These are phyloP conservation scores for Gambelia wislizenii DNA, from an alignment of 2,797 vertebrate genomes.

Conservation along the genomic window DNA sequence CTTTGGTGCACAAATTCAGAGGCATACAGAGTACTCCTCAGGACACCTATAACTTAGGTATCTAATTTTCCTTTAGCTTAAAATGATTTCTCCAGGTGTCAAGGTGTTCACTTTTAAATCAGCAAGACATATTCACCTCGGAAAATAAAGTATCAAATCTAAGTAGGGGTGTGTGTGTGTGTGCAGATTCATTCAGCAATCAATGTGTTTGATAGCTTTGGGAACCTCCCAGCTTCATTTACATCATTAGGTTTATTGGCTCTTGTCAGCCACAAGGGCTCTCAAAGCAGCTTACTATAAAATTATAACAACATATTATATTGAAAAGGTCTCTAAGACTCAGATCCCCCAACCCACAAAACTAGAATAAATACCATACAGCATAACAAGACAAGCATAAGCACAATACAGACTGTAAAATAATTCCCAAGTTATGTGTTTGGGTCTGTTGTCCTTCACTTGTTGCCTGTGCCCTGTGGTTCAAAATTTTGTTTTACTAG, in stretches of 20 bases:
- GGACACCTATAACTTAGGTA: slow-evolving; percentile 16
- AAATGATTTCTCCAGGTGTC: slow-evolving; percentile 34
- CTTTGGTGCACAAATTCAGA: not conserved
- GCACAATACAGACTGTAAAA: not conserved
- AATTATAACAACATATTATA: not conserved
- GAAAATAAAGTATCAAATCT: slow-evolving; percentile 21
- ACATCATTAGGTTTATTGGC: not conserved
- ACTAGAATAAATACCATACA: not conserved
- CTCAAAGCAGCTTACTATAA: slow-evolving; percentile 4
- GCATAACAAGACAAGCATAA: not conserved
- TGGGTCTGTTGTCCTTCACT: not conserved
- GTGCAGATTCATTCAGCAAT: not conserved
- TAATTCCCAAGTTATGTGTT: not conserved
- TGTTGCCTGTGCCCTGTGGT: not conserved
- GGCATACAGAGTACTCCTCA: slow-evolving; percentile 11
- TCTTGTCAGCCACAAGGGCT: not conserved
- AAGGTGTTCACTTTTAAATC: slow-evolving; percentile 44
- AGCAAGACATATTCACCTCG: slow-evolving; percentile 50
- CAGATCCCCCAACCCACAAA: not conserved
- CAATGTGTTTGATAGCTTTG: not conserved
- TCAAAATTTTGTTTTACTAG: not conserved
- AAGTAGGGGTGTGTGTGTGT: not conserved
- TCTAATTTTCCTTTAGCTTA: slow-evolving; percentile 37
- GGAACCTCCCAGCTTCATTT: not conserved
- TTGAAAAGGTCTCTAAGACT: not conserved